phyloP scores from a whole-genome alignment of 2,888 invertebrate species.

The Colletes collaris region DNA sequence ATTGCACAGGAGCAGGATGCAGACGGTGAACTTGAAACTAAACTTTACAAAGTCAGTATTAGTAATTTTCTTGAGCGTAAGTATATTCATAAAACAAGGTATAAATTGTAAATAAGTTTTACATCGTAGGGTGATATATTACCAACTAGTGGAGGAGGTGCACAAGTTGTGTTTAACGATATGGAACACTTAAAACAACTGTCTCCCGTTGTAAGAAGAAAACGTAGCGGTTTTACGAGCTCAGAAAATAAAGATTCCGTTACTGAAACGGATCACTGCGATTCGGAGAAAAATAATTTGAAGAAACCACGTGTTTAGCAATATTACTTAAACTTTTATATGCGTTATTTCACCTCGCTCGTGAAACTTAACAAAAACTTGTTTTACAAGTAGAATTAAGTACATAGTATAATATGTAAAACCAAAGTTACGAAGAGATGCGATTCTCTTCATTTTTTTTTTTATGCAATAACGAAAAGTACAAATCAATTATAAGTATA shows the following conservation, averaged over 20 bases:
- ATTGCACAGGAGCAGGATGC: conserved; percentile 95
- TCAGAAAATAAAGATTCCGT: conserved; percentile 36
- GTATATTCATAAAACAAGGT: neutral
- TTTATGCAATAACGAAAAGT: conserved; percentile 39
- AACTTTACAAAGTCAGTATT: conserved; percentile 89
- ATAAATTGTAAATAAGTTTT: conserved; percentile 12
- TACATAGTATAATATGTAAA: conserved; percentile 37
- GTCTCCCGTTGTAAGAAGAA: conserved; percentile 85
- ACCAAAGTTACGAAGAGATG: conserved; percentile 43
- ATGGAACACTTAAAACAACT: conserved; percentile 93
- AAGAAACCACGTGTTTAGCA: conserved; percentile 68
- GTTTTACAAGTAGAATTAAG: conserved; percentile 23
- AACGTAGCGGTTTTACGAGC: conserved; percentile 61
- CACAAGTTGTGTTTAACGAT: conserved; percentile 96
- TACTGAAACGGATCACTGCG: conserved; percentile 15
- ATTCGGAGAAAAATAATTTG: conserved; percentile 53
- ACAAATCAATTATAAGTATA: conserved; percentile 46
- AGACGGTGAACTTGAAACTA: conserved; percentile 96
- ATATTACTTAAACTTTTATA: conserved; percentile 4
- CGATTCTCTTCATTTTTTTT: conserved; percentile 24
- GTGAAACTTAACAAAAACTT: conserved; percentile 11
- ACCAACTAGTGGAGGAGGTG: conserved; percentile 96
- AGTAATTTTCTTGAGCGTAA: neutral
- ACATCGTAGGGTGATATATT: conserved; percentile 91
- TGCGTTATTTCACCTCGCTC: neutral